phyloP scores from a whole-genome alignment of 2,113 vertebrate species.

The Oryzias woworae region DNA sequence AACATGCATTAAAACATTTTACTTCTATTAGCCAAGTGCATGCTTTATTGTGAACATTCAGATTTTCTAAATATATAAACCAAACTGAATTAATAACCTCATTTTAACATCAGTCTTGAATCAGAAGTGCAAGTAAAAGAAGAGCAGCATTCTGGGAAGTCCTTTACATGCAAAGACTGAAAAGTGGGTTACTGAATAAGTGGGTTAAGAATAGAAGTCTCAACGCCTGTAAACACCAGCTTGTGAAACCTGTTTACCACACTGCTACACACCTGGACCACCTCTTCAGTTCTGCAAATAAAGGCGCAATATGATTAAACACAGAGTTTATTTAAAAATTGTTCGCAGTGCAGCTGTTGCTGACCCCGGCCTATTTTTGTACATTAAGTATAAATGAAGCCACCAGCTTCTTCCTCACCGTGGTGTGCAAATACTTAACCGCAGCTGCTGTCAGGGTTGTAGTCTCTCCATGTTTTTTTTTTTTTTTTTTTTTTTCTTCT shows the following conservation, averaged over 20 bases:
- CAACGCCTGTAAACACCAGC: slow-evolving; percentile 40
- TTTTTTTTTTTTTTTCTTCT: too few relatives aligned
- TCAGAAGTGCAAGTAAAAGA: neutral
- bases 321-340: slow-evolving; percentile 48
- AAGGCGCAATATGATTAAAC: slow-evolving; percentile 53
- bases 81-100: too few relatives aligned
- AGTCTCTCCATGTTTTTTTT: neutral
- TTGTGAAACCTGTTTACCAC: slow-evolving; percentile 39
- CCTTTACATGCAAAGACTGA: slow-evolving; percentile 21
- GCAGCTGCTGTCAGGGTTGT: slow-evolving; percentile 4
- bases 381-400: slow-evolving; percentile 33
- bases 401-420: slow-evolving; percentile 29
- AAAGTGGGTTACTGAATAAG: slow-evolving; percentile 44
- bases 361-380: slow-evolving; percentile 36
- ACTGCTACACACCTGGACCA: slow-evolving; percentile 58
- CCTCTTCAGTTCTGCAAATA: slow-evolving; percentile 40
- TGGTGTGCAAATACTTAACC: slow-evolving; percentile 17
- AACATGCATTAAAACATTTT: neutral
- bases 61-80: too few relatives aligned
- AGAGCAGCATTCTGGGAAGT: slow-evolving; percentile 3
- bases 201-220: slow-evolving; percentile 44
- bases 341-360: slow-evolving; percentile 44
- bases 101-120: too few relatives aligned
- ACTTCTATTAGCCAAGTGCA: too few relatives aligned
- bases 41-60: too few relatives aligned